A percentile compares a stretch with the other conserved stretches of the same genome.
phyloP scores from a whole-genome alignment of 2,113 vertebrate genomes.

The Orycteropus afer region DNA sequence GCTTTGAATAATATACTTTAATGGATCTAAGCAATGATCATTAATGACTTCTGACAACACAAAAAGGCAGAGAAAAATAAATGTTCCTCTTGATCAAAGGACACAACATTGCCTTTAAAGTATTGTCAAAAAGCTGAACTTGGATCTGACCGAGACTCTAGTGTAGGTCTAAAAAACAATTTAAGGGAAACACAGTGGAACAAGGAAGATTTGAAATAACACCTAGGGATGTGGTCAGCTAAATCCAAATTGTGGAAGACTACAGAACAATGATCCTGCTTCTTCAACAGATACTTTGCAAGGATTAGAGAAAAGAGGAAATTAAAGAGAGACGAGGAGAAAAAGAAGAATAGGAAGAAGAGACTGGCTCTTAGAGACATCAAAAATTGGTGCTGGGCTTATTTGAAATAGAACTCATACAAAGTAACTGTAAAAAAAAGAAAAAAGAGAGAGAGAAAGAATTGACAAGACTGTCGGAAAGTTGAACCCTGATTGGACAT shows the following conservation, averaged over 20 bases:
- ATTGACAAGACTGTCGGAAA: neutral
- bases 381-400: neutral
- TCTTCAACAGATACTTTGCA: neutral
- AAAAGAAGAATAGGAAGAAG: neutral
- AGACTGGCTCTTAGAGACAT: neutral
- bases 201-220: slow-evolving; percentile 31
- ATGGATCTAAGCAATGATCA: neutral
- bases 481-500: neutral
- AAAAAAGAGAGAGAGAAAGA: no score
- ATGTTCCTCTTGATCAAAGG: neutral
- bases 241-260: slow-evolving; percentile 12
- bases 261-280: neutral
- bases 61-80: neutral
- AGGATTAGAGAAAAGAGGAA: neutral
- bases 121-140: neutral
- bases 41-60: neutral
- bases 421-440: neutral
- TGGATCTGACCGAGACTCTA: neutral
- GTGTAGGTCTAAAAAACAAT: slow-evolving; percentile 24
- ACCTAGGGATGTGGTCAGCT: slow-evolving; percentile 9
- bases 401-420: neutral
- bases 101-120: neutral
- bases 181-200: slow-evolving; percentile 16
- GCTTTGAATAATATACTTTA: no score
- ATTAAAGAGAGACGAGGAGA: neutral